Conservation (phyloP, 2,113 vertebrate species). For the Cyanistes caeruleus region DNA sequence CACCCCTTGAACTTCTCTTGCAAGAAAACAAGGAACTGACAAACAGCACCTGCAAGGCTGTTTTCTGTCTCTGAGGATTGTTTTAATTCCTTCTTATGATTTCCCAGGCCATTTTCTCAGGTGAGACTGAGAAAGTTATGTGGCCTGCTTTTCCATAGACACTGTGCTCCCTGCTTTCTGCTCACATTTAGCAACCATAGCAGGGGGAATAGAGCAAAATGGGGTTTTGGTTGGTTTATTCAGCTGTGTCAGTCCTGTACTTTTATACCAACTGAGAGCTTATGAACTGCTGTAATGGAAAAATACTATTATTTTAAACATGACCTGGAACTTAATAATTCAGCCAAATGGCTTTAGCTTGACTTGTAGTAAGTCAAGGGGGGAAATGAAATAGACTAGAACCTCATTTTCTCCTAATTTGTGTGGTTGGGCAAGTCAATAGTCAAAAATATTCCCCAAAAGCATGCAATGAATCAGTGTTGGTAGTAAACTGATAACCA, state of each 20-base stretch:
- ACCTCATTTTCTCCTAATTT: not conserved
- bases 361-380: not conserved
- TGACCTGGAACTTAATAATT: not conserved
- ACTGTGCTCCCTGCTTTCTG: too few relatives aligned
- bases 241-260: not conserved
- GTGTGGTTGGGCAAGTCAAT: not conserved
- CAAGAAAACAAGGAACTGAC: too few relatives aligned
- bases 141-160: too few relatives aligned
- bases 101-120: too few relatives aligned
- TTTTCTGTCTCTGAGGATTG: too few relatives aligned
- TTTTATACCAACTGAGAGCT: not conserved
- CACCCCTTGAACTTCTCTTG: too few relatives aligned
- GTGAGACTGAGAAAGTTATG: too few relatives aligned
- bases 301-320: not conserved
- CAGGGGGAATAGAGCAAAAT: accelerated
- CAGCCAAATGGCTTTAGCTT: not conserved
- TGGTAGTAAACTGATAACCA: not conserved
- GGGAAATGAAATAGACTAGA: not conserved
- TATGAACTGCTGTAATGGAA: not conserved
- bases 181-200: not conserved
- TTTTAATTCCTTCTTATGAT: too few relatives aligned
- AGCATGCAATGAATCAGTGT: not conserved
- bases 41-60: too few relatives aligned
- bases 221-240: not conserved
- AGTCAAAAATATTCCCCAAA: not conserved